These are phyloP conservation scores for Tethya wilhelma DNA, from an alignment of 37 sponge, comb jelly and placozoan species.

Conservation along the genomic window DNA sequence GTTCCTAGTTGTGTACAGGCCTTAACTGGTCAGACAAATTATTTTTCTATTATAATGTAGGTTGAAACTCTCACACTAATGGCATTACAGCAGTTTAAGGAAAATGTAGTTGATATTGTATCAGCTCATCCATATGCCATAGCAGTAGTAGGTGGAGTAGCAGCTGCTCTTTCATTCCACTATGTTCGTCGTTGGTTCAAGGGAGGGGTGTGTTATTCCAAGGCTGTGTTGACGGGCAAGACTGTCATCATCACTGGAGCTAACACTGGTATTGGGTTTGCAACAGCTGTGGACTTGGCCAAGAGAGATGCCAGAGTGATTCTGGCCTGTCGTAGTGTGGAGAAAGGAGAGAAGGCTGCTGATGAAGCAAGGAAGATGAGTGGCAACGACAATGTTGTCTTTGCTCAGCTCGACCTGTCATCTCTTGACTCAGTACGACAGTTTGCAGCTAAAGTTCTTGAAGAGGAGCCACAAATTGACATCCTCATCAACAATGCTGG, in stretches of 20 bases:
- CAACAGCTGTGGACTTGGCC: slow-evolving; percentile 82
- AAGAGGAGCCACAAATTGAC: slow-evolving; percentile 57
- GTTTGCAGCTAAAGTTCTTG: slow-evolving; percentile 64
- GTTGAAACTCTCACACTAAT: too few species aligned
- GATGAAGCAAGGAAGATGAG: slow-evolving; percentile 40
- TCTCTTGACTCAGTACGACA: slow-evolving; percentile 70
- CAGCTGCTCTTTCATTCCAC: background rate
- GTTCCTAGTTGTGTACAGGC: too few species aligned
- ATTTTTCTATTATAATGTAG: too few species aligned
- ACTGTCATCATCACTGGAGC: slow-evolving; percentile 88
- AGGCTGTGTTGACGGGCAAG: slow-evolving; percentile 70
- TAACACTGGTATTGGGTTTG: slow-evolving; percentile 85
- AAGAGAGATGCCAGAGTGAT: slow-evolving; percentile 79
- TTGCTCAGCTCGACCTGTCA: slow-evolving; percentile 73
- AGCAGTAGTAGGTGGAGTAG: background rate
- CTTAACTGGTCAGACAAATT: too few species aligned
- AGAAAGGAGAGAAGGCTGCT: slow-evolving; percentile 67
- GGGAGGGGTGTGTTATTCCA: slow-evolving; percentile 65
- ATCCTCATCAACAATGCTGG: slow-evolving; percentile 90
- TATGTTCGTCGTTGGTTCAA: background rate
- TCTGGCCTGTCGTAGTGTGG: slow-evolving; percentile 76
- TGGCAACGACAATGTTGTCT: slow-evolving; percentile 45
- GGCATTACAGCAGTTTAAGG: too few species aligned
- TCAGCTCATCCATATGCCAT: too few species aligned
- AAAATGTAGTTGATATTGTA: too few species aligned